A percentile compares a stretch with the other conserved stretches of the same genome.
Conservation (phyloP, 2,797 vertebrate species). For the Valencia hispanica region DNA sequence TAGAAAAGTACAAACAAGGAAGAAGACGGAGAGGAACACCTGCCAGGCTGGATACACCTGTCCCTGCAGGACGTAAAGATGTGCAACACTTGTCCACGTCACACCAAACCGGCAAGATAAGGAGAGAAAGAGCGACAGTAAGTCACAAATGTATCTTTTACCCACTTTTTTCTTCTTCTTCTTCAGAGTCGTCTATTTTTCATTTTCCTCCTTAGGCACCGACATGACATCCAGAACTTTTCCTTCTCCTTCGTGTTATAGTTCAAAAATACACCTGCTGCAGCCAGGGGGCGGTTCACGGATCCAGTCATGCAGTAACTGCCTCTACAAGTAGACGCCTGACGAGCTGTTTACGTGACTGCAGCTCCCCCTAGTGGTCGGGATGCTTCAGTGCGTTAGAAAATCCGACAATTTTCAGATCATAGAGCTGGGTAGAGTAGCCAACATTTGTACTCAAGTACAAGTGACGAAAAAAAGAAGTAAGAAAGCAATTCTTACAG, state of each 20-base stretch:
- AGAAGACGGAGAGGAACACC: slow-evolving; percentile 1
- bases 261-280: slow-evolving; percentile 32
- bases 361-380: slow-evolving; percentile 39
- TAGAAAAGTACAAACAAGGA: neutral
- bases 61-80: neutral
- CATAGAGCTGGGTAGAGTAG: too few relatives aligned
- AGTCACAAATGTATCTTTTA: slow-evolving; percentile 32
- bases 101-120: slow-evolving; percentile 13
- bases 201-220: neutral
- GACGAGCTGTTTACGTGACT: neutral
- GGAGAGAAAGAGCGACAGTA: neutral
- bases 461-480: neutral
- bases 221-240: rapidly evolving
- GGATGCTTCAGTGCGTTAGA: slow-evolving; percentile 20
- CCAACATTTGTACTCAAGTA: neutral
- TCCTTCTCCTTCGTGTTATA: rapidly evolving
- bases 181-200: neutral
- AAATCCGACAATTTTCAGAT: neutral
- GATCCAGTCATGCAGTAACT: neutral
- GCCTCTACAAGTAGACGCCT: slow-evolving; percentile 13
- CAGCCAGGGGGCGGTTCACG: neutral
- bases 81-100: slow-evolving; percentile 54
- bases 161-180: neutral
- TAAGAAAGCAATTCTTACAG: too few relatives aligned
- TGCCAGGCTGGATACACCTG: slow-evolving; percentile 36